Evolutionary conservation across 1,140 invertebrate genomes (phyloP).

Genomic region (Drosophila rufa): DNA sequence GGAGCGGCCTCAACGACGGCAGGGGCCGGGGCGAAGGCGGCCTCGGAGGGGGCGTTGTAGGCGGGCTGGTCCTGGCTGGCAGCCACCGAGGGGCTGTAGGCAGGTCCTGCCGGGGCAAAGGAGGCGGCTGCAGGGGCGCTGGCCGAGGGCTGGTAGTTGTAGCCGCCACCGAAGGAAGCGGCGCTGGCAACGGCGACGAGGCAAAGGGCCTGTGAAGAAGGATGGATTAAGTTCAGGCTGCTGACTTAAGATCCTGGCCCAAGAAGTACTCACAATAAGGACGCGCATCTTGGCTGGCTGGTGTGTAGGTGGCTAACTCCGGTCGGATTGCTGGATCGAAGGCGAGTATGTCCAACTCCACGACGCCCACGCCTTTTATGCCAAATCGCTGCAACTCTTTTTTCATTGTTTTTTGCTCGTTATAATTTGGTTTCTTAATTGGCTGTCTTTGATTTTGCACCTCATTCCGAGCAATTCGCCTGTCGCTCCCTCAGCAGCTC

Average conservation of each 20-base stretch:
- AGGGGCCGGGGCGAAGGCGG: not conserved
- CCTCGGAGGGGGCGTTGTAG: constrained; percentile 32
- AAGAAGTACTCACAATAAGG: constrained; percentile 65
- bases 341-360: constrained; percentile 52
- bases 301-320: constrained; percentile 55
- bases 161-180: constrained; percentile 38
- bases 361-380: constrained; percentile 74
- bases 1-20: constrained; percentile 34
- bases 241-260: not conserved
- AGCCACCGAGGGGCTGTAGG: constrained; percentile 9
- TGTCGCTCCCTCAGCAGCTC: constrained; percentile 33
- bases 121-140: constrained; percentile 29
- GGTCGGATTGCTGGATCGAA: constrained; percentile 43
- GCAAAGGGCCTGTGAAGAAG: constrained; percentile 37
- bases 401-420: constrained; percentile 5
- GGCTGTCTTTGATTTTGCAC: constrained; percentile 44
- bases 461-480: constrained; percentile 27
- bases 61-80: constrained; percentile 29
- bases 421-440: constrained; percentile 44
- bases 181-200: constrained; percentile 53
- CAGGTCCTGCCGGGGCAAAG: constrained; percentile 28
- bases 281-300: constrained; percentile 61
- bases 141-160: constrained; percentile 67
- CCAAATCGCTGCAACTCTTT: constrained; percentile 38
- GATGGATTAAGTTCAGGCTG: not conserved